A percentile compares a stretch with the other conserved stretches of the same genome.
Conservation (phyloP, 2,888 invertebrate species). For the Galeopsomyia nigrocyanea region DNA sequence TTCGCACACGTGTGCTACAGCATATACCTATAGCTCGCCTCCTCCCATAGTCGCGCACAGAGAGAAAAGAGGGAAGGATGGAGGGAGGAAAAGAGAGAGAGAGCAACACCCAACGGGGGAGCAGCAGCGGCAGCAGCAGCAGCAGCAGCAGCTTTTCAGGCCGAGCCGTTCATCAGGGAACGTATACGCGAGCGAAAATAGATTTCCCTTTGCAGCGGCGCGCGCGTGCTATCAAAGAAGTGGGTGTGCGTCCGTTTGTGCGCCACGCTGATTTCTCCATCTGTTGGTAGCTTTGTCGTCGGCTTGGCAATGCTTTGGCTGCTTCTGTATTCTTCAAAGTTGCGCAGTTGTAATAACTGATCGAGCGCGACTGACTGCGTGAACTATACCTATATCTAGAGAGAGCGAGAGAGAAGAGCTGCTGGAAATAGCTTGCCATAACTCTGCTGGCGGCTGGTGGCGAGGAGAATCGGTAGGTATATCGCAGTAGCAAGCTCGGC, state of each 20-base stretch:
- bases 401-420: constrained; percentile 7
- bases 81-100: background rate
- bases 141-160: constrained; percentile 51
- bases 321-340: too few species aligned
- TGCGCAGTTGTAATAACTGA: too few species aligned
- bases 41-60: background rate
- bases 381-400: background rate
- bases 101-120: constrained; percentile 56
- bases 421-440: constrained; percentile 51
- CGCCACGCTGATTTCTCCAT: background rate
- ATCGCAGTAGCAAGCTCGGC: background rate
- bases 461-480: constrained; percentile 22
- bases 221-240: constrained; percentile 33
- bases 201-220: constrained; percentile 50
- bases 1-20: constrained; percentile 29
- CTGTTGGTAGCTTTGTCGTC: background rate
- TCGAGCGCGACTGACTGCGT: too few species aligned
- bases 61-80: background rate
- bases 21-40: constrained; percentile 3
- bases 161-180: constrained; percentile 56
- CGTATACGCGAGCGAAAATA: constrained; percentile 54
- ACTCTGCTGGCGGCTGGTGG: constrained; percentile 64
- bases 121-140: constrained; percentile 58
- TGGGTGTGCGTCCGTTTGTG: too few species aligned
- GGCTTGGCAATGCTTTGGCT: too few species aligned